Evolutionary conservation across 2,888 invertebrate genomes (phyloP), one percentile per base, ranked within the genome.

Genomic region (Andrena bicolor): DNA sequence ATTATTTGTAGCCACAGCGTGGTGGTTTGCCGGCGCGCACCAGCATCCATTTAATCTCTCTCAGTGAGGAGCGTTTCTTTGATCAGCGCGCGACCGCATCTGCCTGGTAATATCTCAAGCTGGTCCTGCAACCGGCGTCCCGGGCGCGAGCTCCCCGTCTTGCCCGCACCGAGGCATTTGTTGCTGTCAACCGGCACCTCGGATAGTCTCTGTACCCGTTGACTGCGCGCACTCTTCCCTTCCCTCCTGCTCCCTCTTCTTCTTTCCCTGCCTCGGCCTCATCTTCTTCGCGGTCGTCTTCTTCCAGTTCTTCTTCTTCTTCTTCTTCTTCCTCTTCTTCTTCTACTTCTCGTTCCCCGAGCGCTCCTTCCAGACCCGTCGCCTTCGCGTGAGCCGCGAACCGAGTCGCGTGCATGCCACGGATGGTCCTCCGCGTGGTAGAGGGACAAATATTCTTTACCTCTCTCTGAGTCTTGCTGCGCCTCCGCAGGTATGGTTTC

Each of bases 21-120:
- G 85, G 88, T 89, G 88, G 88, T 88, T 83, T 84, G 86, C 88
- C 88, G 88, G 83, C 92, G 91, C 91, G 88, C 92, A 91, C 91
- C 93, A 92, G 93, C 91, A 92, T 93, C 91, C 92, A 92, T 92
- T 93, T 93, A 92, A 93, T 93, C 93, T 93, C 92, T 93, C 92
- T 91, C 92, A 91, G 91, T 91, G 92, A 92, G 91, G 90, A 92
- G 92, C 90, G 92, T 92, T 93, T 93, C 93, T 93, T 93, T 93
- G 93, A 93, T 93, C 93, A 93, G 90, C 92, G 92, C 92, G 93
- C 93, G 92, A 93, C 93, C 93, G 92, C 93, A 93, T 93, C 93
- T 93, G 93, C 92, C 91, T 90, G 89, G 92, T 91, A 93, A 93
- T 93, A 92, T 93, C 92, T 93, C 93, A 92, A 91, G 90, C 90